These are phyloP conservation scores for Amazona finschi DNA, from an alignment of 2,797 vertebrate genomes.

Conservation along the genomic window DNA sequence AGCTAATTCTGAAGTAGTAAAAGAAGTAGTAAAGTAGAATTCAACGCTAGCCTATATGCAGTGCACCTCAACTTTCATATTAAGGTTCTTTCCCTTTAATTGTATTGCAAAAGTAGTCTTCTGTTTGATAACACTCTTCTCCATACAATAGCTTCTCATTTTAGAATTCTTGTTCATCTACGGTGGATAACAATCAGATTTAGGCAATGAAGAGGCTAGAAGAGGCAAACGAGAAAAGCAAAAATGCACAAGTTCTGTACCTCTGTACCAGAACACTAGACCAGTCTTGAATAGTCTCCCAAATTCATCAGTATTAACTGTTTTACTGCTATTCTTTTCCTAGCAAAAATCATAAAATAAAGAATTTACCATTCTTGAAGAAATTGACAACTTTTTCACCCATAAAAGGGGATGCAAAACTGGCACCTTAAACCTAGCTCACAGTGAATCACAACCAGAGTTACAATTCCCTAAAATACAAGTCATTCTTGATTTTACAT, in stretches of 20 bases:
- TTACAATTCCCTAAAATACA: background rate
- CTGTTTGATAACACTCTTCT: background rate
- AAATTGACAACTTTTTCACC: background rate
- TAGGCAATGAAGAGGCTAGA: background rate
- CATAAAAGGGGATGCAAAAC: background rate
- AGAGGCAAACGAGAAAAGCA: background rate
- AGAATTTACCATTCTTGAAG: background rate
- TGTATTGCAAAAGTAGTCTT: background rate
- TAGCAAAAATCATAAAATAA: background rate
- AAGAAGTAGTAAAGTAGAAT: background rate
- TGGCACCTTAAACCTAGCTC: background rate
- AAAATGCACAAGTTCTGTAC: background rate
- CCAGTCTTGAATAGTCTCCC: background rate
- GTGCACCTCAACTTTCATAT: background rate
- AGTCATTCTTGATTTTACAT: background rate
- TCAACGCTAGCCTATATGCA: background rate
- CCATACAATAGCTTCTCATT: background rate
- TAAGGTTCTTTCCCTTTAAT: background rate
- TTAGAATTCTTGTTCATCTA: background rate
- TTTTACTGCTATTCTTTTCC: background rate
- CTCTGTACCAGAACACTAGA: background rate
- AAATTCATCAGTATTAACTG: background rate
- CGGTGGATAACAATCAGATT: background rate
- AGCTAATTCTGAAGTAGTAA: background rate
- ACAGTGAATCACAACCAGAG: background rate